Percentiles rank a stretch among this genome's conserved stretches.
phyloP scores from a whole-genome alignment of 2,888 invertebrate species.

The Melipona bicolor region DNA sequence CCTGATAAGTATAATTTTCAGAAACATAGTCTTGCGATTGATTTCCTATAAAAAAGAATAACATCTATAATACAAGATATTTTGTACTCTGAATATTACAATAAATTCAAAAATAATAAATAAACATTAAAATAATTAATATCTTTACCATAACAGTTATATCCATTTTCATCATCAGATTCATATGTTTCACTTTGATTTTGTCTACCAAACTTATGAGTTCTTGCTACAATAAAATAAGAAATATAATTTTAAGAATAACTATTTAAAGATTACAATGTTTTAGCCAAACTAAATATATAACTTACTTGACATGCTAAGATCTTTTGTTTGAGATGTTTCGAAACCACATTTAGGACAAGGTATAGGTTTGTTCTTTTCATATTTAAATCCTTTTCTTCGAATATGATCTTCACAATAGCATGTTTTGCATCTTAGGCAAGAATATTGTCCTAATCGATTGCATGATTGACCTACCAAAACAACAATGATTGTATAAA shows the following conservation, averaged over 20 bases:
- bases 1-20: slow-evolving; percentile 76
- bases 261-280: slow-evolving; percentile 3
- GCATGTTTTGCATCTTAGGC: slow-evolving; percentile 97
- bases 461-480: slow-evolving; percentile 95
- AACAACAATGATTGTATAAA: background rate
- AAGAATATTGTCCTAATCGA: slow-evolving; percentile 97
- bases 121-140: slow-evolving; percentile 4
- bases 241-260: slow-evolving; percentile 36
- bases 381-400: slow-evolving; percentile 95
- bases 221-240: slow-evolving; percentile 87
- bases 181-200: slow-evolving; percentile 87
- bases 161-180: slow-evolving; percentile 88
- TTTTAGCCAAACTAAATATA: slow-evolving; percentile 19
- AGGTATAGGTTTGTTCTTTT: slow-evolving; percentile 92
- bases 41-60: slow-evolving; percentile 66
- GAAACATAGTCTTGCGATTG: slow-evolving; percentile 67
- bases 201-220: slow-evolving; percentile 95
- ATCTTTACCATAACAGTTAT: slow-evolving; percentile 84
- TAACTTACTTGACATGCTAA: slow-evolving; percentile 96
- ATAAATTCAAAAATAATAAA: background rate
- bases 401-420: slow-evolving; percentile 98
- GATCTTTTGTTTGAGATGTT: slow-evolving; percentile 96
- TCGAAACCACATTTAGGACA: slow-evolving; percentile 98
- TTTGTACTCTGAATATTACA: background rate
- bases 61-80: background rate